Conservation (phyloP, 2,113 vertebrate species). For the Festucalex cinctus region DNA sequence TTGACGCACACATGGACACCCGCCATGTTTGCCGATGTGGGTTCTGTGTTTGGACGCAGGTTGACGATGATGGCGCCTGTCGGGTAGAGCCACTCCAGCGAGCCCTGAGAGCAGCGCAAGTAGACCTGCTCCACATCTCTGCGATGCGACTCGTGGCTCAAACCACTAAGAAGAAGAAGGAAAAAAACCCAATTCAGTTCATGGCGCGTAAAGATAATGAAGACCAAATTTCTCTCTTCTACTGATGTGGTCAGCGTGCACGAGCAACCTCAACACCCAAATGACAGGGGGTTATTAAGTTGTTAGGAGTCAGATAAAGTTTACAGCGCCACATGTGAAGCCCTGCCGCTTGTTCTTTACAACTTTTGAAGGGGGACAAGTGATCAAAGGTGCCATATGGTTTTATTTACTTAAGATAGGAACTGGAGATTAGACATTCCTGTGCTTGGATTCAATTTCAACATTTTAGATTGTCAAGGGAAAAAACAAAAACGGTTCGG, state of each 20-base stretch:
- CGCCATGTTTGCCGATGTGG: constrained; percentile 51
- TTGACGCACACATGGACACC: constrained; percentile 86
- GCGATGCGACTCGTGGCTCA: constrained; percentile 85
- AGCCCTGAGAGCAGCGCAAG: constrained; percentile 87
- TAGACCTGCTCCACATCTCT: constrained; percentile 97
- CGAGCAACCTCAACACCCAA: constrained; percentile 19
- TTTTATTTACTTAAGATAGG: constrained; percentile 46
- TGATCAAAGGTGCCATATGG: constrained; percentile 54
- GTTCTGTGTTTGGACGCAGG: constrained; percentile 82
- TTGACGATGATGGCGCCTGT: constrained; percentile 90
- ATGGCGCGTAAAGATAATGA: background rate
- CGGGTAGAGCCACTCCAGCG: constrained; percentile 93
- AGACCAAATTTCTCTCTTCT: constrained; percentile 4
- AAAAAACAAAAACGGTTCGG: background rate
- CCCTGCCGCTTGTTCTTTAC: constrained; percentile 42
- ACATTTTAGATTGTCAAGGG: constrained; percentile 1
- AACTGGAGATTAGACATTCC: constrained; percentile 23
- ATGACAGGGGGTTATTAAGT: constrained; percentile 27
- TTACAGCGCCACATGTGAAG: constrained; percentile 36
- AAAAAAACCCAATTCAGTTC: background rate
- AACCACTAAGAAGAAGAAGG: constrained; percentile 70
- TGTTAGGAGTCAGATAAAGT: constrained; percentile 34
- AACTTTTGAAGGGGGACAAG: constrained; percentile 28
- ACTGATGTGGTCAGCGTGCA: constrained; percentile 25
- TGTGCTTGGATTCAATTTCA: constrained; percentile 6